Conservation (phyloP, 1,140 invertebrate species). For the Drosophila dunni region DNA sequence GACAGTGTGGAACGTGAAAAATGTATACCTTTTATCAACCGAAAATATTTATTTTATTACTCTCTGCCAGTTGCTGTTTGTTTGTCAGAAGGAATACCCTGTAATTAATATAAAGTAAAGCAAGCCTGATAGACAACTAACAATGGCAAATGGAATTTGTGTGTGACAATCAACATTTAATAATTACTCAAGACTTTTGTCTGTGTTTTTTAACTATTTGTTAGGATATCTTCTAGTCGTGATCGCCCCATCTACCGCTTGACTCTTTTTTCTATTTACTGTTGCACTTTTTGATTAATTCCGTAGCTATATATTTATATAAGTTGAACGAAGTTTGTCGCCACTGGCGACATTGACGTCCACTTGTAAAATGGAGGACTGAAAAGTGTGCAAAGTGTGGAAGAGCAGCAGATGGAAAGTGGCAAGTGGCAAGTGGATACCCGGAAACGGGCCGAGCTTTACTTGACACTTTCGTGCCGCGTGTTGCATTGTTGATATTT, state of each 20-base stretch:
- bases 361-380: slow-evolving; percentile 33
- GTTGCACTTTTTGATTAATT: slow-evolving; percentile 77
- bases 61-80: slow-evolving; percentile 31
- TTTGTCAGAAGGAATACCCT: slow-evolving; percentile 1
- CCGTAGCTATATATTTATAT: slow-evolving; percentile 75
- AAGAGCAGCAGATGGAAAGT: not conserved
- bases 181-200: not conserved
- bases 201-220: not conserved
- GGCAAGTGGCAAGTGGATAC: not conserved
- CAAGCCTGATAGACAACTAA: not conserved
- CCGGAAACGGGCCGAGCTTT: slow-evolving; percentile 45
- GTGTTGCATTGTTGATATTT: slow-evolving; percentile 62
- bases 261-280: slow-evolving; percentile 13
- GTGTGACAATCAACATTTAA: not conserved
- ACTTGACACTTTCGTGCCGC: slow-evolving; percentile 55
- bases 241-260: not conserved
- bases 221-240: not conserved
- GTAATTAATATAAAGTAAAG: not conserved
- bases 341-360: slow-evolving; percentile 38
- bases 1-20: slow-evolving; percentile 23
- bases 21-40: slow-evolving; percentile 71
- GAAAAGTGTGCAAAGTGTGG: slow-evolving; percentile 9
- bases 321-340: slow-evolving; percentile 64
- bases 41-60: slow-evolving; percentile 78
- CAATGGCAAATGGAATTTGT: not conserved